Percentiles rank a stretch among this genome's conserved stretches.
Evolutionary conservation across 2,113 vertebrate genomes (phyloP).

Genomic region (Myiopsitta monachus): DNA sequence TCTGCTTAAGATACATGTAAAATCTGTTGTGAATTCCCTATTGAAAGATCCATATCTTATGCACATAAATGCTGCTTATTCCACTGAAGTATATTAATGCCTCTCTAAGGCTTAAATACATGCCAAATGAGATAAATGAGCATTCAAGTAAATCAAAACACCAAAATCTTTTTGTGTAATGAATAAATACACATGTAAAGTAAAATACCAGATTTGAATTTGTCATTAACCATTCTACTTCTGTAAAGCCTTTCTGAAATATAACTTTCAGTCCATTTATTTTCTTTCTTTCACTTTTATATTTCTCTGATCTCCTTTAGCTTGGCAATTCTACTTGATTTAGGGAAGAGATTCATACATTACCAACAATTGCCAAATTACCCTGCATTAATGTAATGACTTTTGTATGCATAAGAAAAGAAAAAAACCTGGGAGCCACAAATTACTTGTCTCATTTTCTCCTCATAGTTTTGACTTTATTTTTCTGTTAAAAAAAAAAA

Average conservation of each 20-base stretch:
- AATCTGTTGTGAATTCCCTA: not conserved
- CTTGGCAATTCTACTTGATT: not conserved
- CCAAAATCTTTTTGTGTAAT: not conserved
- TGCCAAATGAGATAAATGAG: not conserved
- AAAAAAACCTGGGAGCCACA: not conserved
- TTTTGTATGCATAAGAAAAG: not conserved
- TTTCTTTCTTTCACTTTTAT: not conserved
- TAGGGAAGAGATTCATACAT: not conserved
- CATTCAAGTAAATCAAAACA: slow-evolving; percentile 9
- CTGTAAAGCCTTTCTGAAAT: not conserved
- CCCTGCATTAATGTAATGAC: not conserved
- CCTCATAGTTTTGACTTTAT: slow-evolving; percentile 10
- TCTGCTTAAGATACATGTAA: not conserved
- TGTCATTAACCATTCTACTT: not conserved
- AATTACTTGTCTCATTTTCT: slow-evolving; percentile 30
- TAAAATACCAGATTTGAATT: not conserved
- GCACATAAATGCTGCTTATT: not conserved
- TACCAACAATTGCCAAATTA: slow-evolving; percentile 25
- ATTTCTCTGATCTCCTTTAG: not conserved
- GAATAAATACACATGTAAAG: not conserved
- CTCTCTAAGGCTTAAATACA: not conserved
- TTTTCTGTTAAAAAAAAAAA: not conserved
- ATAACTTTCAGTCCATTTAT: not conserved
- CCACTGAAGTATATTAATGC: not conserved
- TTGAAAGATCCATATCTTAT: not conserved